Evolutionary conservation across 2,797 vertebrate species (phyloP), one percentile per base, ranked within the genome.

Genomic region (Eospalax fontanierii): DNA sequence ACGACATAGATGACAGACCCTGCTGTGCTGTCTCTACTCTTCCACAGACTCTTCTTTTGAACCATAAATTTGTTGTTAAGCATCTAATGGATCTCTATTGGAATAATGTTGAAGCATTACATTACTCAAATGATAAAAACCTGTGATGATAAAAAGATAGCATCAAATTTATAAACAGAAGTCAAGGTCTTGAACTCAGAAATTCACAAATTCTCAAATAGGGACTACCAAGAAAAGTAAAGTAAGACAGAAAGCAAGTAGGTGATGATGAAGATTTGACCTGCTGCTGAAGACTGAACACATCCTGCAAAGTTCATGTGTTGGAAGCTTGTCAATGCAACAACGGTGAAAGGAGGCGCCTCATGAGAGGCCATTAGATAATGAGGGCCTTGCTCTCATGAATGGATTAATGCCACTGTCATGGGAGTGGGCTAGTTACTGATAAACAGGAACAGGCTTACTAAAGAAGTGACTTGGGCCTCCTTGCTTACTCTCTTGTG

Each of bases 101-200:
- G 78, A 89, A 50, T 22, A 18, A 94, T 33, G 22, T 57, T 24
- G 79, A 90, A 28, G 21, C 24, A 68, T 33, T 85, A 40, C 65
- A 18, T 83, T 65, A 82, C n/a, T 24, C 26, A 2, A 73, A n/a
- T 50, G 28, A 90, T 86, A 40, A 86, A 97, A 94, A 30, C 19
- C 10, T 87, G 8, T 21, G 33, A 46, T 89, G 40, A 65, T 61
- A 82, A 94, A 80, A 30, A 70, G 35, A 38, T 0, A 24, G 4
- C 4, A 94, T 85, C n/a, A 73, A 35, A 94, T 70, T 61, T 81
- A 78, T 81, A 63, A 91, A 87, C 80, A 75, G 84, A 93, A 79
- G 28, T 54, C n/a, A 66, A 86, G 54, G 11, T 82, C 16, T 2
- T n/a, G 9, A 6, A 73, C 30, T 54, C 22, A 57, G 84, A 68